These are phyloP conservation scores for Anarsia innoxiella DNA, from an alignment of 2,888 invertebrate genomes.

Conservation along the genomic window DNA sequence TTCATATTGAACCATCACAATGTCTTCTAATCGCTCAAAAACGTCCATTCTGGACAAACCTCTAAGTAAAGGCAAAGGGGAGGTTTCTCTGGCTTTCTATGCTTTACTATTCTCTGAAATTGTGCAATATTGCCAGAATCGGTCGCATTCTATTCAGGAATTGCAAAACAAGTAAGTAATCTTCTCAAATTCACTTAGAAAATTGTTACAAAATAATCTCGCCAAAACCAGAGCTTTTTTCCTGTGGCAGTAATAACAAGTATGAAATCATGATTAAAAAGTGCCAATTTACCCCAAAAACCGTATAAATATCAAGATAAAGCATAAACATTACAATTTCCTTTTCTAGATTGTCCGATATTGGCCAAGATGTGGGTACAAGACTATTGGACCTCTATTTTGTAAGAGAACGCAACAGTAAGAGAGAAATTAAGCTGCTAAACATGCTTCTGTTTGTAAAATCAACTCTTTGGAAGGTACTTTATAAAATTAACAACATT, in stretches of 20 bases:
- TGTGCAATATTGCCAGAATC: constrained; percentile 98
- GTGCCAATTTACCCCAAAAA: too few relatives aligned
- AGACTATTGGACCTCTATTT: constrained; percentile 95
- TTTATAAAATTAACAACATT: not conserved
- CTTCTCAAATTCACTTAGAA: not conserved
- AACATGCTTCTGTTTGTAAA: constrained; percentile 97
- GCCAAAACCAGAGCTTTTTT: too few relatives aligned
- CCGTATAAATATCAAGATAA: too few relatives aligned
- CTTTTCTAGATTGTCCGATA: constrained; percentile 85
- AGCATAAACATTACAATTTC: not conserved
- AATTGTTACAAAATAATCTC: too few relatives aligned
- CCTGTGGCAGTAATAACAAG: too few relatives aligned
- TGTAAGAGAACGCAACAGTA: constrained; percentile 93
- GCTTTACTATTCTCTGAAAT: constrained; percentile 98
- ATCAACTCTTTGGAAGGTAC: constrained; percentile 95
- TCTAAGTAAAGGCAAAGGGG: constrained; percentile 92
- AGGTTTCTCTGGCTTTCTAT: constrained; percentile 93
- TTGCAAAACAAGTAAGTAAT: constrained; percentile 89
- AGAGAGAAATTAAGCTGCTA: constrained; percentile 94
- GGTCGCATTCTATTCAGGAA: constrained; percentile 95
- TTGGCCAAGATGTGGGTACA: constrained; percentile 96
- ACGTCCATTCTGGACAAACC: constrained; percentile 92
- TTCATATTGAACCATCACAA: too few relatives aligned
- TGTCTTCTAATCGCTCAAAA: constrained; percentile 77
- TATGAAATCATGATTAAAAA: too few relatives aligned